Evolutionary conservation across 2,888 invertebrate genomes (phyloP).

Genomic region (Epirrita christyi): DNA sequence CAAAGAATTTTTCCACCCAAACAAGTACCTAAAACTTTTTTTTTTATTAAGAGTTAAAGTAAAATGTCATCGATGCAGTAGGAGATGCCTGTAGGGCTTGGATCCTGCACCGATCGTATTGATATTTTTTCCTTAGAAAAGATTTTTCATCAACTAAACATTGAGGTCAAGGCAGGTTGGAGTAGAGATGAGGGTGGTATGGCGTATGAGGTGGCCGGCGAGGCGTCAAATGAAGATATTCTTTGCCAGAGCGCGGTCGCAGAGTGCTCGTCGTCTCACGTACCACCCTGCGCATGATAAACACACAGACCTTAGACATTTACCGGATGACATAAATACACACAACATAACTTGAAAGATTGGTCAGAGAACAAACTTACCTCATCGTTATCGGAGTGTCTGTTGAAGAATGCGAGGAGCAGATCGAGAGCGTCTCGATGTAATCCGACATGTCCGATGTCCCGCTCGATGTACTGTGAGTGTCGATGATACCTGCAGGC

Average conservation of each 20-base stretch:
- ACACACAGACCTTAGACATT: no score
- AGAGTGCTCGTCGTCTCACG: constrained; percentile 86
- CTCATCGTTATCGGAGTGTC: constrained; percentile 87
- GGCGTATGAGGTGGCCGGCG: constrained; percentile 43
- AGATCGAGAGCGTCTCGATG: constrained; percentile 92
- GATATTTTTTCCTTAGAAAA: not conserved
- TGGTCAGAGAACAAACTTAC: constrained; percentile 45
- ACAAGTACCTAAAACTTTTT: not conserved
- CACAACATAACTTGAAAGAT: not conserved
- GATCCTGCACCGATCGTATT: not conserved
- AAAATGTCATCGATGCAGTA: no score
- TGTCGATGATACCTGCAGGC: constrained; percentile 79
- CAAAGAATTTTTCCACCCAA: not conserved
- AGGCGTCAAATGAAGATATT: constrained; percentile 87
- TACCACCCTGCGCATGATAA: constrained; percentile 51
- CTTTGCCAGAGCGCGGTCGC: constrained; percentile 93
- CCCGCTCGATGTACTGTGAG: constrained; percentile 92
- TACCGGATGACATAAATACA: not conserved
- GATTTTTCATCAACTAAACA: not conserved
- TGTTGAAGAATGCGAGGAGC: constrained; percentile 92
- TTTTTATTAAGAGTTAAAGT: no score
- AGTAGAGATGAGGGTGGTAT: constrained; percentile 45
- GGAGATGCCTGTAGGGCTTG: not conserved
- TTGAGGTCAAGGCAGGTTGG: constrained; percentile 50
- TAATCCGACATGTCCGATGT: constrained; percentile 96